Conservation (phyloP, 2,797 vertebrate genomes). For the Coreius guichenoti region DNA sequence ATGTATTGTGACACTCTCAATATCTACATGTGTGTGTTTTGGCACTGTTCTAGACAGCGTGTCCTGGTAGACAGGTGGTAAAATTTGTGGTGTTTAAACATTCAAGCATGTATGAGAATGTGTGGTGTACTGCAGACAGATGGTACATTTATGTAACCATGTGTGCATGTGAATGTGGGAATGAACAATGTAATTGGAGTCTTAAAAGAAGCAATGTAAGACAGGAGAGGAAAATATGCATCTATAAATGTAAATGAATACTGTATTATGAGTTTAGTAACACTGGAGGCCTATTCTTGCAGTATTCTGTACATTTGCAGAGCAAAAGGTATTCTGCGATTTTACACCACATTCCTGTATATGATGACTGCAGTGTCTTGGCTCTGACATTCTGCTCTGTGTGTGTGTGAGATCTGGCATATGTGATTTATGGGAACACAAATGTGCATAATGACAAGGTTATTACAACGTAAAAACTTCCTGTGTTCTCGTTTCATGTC, state of each 20-base stretch:
- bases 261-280: conserved; percentile 34
- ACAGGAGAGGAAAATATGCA: conserved; percentile 71
- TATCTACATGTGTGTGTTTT: conserved; percentile 20
- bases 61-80: conserved; percentile 52
- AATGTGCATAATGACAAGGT: too few relatives aligned
- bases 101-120: conserved; percentile 55
- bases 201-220: conserved; percentile 71
- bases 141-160: conserved; percentile 57
- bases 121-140: conserved; percentile 58
- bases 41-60: not conserved
- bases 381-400: conserved; percentile 61
- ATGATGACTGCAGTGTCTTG: conserved; percentile 73
- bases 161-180: conserved; percentile 51
- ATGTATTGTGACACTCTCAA: conserved; percentile 8
- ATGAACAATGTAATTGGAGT: conserved; percentile 68
- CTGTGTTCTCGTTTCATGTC: too few relatives aligned
- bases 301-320: conserved; percentile 55
- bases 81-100: conserved; percentile 54
- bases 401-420: not conserved
- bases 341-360: conserved; percentile 75
- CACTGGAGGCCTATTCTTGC: conserved; percentile 63
- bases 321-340: conserved; percentile 69
- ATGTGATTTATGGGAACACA: too few relatives aligned
- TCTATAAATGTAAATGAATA: conserved; percentile 62
- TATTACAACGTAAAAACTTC: too few relatives aligned